Evolutionary conservation across 2,797 vertebrate genomes (phyloP).

Genomic region (Myotis vivesi): DNA sequence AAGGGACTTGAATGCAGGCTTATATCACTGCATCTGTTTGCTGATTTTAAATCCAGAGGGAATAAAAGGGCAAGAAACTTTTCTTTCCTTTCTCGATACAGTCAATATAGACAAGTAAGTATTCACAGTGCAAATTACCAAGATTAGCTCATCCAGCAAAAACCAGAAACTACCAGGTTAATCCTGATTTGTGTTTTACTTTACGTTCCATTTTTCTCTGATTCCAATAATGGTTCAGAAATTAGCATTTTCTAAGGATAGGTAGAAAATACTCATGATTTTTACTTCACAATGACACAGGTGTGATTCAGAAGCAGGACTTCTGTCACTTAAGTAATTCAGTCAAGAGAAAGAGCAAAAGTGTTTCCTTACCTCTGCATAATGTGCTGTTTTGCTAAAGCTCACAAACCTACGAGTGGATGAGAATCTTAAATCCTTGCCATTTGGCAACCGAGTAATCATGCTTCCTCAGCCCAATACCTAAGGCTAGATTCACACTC

Average conservation of each 20-base stretch:
- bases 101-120: constrained; percentile 61
- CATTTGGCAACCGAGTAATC: constrained; percentile 16
- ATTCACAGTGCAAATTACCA: constrained; percentile 42
- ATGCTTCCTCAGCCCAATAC: not conserved
- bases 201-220: not conserved
- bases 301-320: not conserved
- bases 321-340: constrained; percentile 32
- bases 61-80: constrained; percentile 44
- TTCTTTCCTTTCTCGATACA: constrained; percentile 18
- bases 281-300: not conserved
- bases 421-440: constrained; percentile 31
- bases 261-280: not conserved
- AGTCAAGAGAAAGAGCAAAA: constrained; percentile 12
- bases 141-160: not conserved
- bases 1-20: constrained; percentile 75
- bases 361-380: not conserved
- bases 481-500: constrained; percentile 5
- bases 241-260: not conserved
- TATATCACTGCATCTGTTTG: constrained; percentile 74
- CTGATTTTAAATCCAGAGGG: constrained; percentile 64
- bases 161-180: not conserved
- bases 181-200: constrained; percentile 10
- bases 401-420: not conserved
- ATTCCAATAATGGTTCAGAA: constrained; percentile 12
- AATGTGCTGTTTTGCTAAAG: constrained; percentile 9